Evolutionary conservation across 1,140 invertebrate genomes (phyloP), one percentile per base, ranked within the genome.

Genomic region (Pseudobourletiella spinata): DNA sequence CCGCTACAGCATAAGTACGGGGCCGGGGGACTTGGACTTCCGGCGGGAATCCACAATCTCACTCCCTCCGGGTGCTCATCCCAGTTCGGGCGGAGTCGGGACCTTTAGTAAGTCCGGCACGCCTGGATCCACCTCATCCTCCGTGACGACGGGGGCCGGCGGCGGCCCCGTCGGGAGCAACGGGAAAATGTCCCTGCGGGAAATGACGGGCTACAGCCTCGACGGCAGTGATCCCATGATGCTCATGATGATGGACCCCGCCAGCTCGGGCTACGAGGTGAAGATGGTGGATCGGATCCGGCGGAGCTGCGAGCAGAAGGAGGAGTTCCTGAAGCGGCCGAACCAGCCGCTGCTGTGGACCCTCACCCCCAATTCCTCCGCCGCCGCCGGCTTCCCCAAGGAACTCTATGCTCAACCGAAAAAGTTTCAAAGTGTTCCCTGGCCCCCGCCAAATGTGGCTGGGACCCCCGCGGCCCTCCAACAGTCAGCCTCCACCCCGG

Each of bases 221-320:
- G 28, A 52, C 18, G 25, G 35, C 44, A 39, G 24, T 44, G 24
- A 57, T 58, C 6, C 6, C 18, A 39, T 8, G 8, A n/a, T 11
- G 32, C 6, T 6, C 18, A 39, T 8, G 8, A n/a, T 11, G 32
- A 39, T 39, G 32, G 32, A 30, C 25, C 50, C 32, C 39, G 4
- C 6, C 22, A 11, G 22, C 6, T 51, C 24, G 52, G 65, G 65
- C 20, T 66, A 69, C 35, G 68, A 66, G 46, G 46, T 39, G 14
- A 66, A 64, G 57, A 66, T 70, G 28, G 65, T 46, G 1, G 68
- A 70, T 44, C 80, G 86, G 73, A 82, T 91, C 68, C 79, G 85
- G 55, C 88, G 87, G 73, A 90, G 86, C 70, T 82, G 86, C 67
- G 87, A 90, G 69, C 86, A 91, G 70, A 92, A 91, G 71, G 88